phyloP scores from a whole-genome alignment of 2,888 invertebrate genomes.

The Arge pagana region DNA sequence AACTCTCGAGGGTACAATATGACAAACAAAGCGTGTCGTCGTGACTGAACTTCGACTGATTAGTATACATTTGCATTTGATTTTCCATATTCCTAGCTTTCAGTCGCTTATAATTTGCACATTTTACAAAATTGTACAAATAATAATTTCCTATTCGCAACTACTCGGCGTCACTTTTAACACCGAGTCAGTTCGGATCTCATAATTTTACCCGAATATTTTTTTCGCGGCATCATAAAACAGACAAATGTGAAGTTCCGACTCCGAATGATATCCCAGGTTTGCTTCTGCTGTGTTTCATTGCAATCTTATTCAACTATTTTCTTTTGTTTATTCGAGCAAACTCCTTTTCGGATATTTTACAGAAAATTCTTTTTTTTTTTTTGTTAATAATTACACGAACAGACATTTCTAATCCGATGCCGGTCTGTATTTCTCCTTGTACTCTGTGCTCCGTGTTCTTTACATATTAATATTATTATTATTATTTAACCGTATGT shows the following conservation, averaged over 20 bases:
- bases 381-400: not conserved
- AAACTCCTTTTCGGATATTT: too few relatives aligned
- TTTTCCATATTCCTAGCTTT: too few relatives aligned
- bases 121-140: slow-evolving; percentile 36
- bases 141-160: slow-evolving; percentile 26
- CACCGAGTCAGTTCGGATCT: not conserved
- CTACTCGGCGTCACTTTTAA: slow-evolving; percentile 6
- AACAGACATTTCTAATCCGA: not conserved
- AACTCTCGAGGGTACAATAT: too few relatives aligned
- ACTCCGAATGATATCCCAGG: too few relatives aligned
- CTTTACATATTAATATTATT: slow-evolving; percentile 10
- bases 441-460: not conserved
- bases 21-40: too few relatives aligned
- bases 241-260: too few relatives aligned
- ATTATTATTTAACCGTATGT: slow-evolving; percentile 19
- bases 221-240: slow-evolving; percentile 8
- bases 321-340: not conserved
- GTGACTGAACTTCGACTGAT: too few relatives aligned
- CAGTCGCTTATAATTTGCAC: slow-evolving; percentile 24
- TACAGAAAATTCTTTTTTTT: not conserved
- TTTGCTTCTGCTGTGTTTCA: too few relatives aligned
- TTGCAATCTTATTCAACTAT: too few relatives aligned
- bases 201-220: slow-evolving; percentile 10
- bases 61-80: too few relatives aligned
- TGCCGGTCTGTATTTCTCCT: slow-evolving; percentile 8